Evolutionary conservation across 2,113 vertebrate species (phyloP).

Genomic region (Fulmarus glacialis): DNA sequence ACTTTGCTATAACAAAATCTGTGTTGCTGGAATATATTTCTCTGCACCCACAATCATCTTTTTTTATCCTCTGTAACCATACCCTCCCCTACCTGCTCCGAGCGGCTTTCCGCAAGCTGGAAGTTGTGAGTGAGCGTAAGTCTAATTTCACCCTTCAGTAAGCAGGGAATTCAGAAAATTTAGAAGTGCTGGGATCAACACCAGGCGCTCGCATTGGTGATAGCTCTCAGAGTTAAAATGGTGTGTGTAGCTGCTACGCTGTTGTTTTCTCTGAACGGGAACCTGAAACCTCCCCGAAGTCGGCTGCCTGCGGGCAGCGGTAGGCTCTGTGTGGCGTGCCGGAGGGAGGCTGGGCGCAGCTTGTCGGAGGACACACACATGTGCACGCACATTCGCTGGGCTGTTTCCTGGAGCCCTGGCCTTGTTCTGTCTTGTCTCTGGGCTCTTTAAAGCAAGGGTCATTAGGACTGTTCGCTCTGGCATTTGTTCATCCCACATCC

Average conservation of each 20-base stretch:
- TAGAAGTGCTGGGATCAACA: not conserved
- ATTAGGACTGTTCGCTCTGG: constrained; percentile 12
- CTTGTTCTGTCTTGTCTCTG: constrained; percentile 57
- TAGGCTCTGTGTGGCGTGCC: not conserved
- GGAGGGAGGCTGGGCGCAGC: not conserved
- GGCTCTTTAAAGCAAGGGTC: constrained; percentile 26
- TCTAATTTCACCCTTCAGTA: constrained; percentile 61
- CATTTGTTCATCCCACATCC: constrained; percentile 36
- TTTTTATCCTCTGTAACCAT: not conserved
- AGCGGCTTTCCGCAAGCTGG: not conserved
- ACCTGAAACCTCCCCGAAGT: not conserved
- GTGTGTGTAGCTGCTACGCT: not conserved
- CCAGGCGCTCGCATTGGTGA: not conserved
- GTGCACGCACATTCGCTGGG: not conserved
- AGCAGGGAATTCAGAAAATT: constrained; percentile 50
- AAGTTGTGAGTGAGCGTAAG: not conserved
- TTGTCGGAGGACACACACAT: not conserved
- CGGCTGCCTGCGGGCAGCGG: not conserved
- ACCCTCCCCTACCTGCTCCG: not conserved
- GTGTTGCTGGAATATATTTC: constrained; percentile 9
- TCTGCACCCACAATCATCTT: not conserved
- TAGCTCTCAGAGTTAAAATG: not conserved
- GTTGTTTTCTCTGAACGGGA: not conserved
- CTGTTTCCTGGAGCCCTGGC: constrained; percentile 17
- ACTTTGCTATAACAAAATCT: constrained; percentile 34